These are phyloP conservation scores for Paramuricea clavata DNA, from an alignment of 92 coral and sea anemone genomes.

Conservation along the genomic window DNA sequence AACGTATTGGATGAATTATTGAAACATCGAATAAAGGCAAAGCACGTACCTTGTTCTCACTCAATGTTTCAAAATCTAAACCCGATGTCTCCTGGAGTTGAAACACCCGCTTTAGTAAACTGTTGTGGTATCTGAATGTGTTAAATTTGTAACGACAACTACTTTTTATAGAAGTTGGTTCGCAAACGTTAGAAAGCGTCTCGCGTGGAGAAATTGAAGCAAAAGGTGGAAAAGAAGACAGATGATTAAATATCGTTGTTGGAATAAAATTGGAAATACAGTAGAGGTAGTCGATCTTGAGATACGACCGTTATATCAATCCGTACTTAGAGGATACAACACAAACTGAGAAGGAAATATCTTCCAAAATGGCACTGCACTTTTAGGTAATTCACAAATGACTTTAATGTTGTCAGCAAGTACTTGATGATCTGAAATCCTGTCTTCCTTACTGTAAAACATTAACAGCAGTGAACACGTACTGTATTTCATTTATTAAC, in stretches of 20 bases:
- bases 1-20: too few species aligned
- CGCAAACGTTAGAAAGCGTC: not conserved
- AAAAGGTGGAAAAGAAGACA: not conserved
- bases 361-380: slow-evolving; percentile 22
- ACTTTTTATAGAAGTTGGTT: not conserved
- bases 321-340: slow-evolving; percentile 98
- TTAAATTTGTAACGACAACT: not conserved
- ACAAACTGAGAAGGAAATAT: slow-evolving; percentile 77
- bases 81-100: not conserved
- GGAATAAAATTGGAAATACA: too few species aligned
- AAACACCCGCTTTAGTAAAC: slow-evolving; percentile 17
- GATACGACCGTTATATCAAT: too few species aligned
- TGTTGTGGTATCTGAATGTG: slow-evolving; percentile 37
- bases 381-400: slow-evolving; percentile 24
- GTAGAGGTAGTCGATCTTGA: too few species aligned
- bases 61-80: not conserved
- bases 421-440: not conserved
- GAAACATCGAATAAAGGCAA: not conserved
- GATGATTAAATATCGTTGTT: too few species aligned
- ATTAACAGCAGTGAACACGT: not conserved
- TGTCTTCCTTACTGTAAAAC: not conserved
- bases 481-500: not conserved
- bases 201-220: not conserved
- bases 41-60: not conserved
- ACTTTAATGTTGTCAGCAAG: slow-evolving; percentile 23